phyloP scores from a whole-genome alignment of 1,140 invertebrate genomes.

The Doryteuthis pealeii region DNA sequence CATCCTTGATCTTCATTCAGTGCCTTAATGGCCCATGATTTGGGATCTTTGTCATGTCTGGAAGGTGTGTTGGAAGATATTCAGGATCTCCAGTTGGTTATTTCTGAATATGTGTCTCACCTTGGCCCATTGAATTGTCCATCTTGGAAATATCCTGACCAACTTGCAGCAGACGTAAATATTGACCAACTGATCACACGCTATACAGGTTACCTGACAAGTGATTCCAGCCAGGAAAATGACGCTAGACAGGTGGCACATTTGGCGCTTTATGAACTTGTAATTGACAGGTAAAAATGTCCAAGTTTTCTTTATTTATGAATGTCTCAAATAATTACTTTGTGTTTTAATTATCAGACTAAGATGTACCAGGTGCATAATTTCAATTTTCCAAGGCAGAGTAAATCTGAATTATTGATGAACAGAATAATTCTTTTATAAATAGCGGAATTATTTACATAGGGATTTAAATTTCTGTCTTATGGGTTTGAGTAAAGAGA shows the following conservation, averaged over 20 bases:
- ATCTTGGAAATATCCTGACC: slow-evolving; percentile 60
- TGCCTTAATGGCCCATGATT: slow-evolving; percentile 48
- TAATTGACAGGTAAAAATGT: slow-evolving; percentile 58
- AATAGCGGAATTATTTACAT: too few relatives aligned
- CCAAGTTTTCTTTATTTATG: neutral
- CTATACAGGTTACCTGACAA: slow-evolving; percentile 35
- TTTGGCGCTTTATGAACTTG: slow-evolving; percentile 56
- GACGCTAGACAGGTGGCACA: slow-evolving; percentile 58
- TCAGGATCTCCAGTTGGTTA: slow-evolving; percentile 50
- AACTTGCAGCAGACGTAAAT: slow-evolving; percentile 50
- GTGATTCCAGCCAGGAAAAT: slow-evolving; percentile 35
- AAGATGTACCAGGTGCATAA: too few relatives aligned
- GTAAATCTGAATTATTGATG: too few relatives aligned
- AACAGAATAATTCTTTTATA: too few relatives aligned
- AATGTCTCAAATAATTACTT: neutral
- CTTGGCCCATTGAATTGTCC: slow-evolving; percentile 44
- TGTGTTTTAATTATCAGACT: too few relatives aligned
- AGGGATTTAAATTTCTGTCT: too few relatives aligned
- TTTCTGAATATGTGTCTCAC: slow-evolving; percentile 49
- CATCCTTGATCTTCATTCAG: too few relatives aligned
- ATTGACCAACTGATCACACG: slow-evolving; percentile 53
- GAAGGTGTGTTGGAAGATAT: slow-evolving; percentile 55
- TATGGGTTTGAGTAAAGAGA: too few relatives aligned
- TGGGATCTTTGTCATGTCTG: slow-evolving; percentile 51
- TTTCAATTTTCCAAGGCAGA: too few relatives aligned